Percentiles rank a stretch among this genome's conserved stretches.
Conservation (phyloP, 2,113 vertebrate genomes). For the Sula dactylatra region DNA sequence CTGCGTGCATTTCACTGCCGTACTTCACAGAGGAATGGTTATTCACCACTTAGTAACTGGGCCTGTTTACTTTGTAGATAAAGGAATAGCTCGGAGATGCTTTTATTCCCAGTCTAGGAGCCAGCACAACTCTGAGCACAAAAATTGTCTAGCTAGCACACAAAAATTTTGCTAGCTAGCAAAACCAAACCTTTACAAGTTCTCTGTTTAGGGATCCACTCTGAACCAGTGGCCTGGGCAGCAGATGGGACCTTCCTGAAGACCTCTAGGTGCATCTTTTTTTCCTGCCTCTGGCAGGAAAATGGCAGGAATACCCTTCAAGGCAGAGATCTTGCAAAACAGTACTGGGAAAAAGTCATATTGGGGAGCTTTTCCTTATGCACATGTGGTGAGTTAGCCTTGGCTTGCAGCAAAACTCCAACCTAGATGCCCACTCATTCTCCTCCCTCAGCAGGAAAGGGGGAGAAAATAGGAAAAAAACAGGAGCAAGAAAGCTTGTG, state of each 20-base stretch:
- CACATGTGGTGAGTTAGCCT: background rate
- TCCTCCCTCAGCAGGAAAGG: background rate
- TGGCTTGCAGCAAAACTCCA: background rate
- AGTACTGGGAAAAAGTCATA: background rate
- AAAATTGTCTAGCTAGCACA: background rate
- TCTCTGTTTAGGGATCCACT: background rate
- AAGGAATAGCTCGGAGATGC: background rate
- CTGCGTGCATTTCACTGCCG: background rate
- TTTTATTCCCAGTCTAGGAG: background rate
- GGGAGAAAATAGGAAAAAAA: background rate
- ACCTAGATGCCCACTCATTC: background rate
- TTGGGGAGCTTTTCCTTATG: background rate
- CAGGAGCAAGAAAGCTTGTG: rapidly evolving
- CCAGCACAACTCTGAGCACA: background rate
- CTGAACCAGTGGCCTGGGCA: background rate
- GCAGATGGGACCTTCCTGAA: background rate
- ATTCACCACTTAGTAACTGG: background rate
- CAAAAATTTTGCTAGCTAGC: too few relatives aligned
- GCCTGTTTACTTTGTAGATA: background rate
- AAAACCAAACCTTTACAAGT: background rate
- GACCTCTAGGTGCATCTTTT: background rate
- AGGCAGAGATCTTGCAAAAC: background rate
- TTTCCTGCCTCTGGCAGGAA: background rate
- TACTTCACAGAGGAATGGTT: background rate
- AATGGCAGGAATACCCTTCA: background rate